Evolutionary conservation across 2,113 vertebrate genomes (phyloP), one percentile per base, ranked within the genome.

Genomic region (Nannospalax galili): DNA sequence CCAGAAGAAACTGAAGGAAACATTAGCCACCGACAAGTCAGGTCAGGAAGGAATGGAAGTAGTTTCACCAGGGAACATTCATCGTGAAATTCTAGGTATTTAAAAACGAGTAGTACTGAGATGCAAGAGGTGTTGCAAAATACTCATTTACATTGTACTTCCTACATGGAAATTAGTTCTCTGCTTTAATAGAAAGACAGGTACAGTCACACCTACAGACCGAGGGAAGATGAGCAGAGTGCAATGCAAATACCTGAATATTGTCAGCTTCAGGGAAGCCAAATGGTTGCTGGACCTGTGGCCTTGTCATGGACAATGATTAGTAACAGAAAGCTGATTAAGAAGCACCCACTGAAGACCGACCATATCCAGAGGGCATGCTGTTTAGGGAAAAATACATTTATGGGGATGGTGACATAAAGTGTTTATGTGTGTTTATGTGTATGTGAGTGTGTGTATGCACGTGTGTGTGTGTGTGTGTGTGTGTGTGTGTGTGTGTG

Each of bases 251-350:
- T 70, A 3, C 12, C 35, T 90, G 19, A 48, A 42, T 22, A 35
- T 35, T 56, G 7, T 26, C 69, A 60, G 19, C 24, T 81, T 19
- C 52, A 65, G 7, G 20, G 26, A 52, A 48, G 4, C 26, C 15
- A 37, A 16, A 74, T 1, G 8, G 19, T n/a, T 20, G 1, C n/a
- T 19, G 37, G 9, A 28, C 11, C 7, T 7, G 3, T 42, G 7
- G 42, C 58, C 73, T 2, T 45, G 14, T 22, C 52, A 64, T 42
- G 28, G 26, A 20, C 0, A 3, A 4, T 52, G 5, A 4, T 92
- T 16, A 52, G 8, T 19, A 19, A 85, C 24, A 69, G 15, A 3
- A 67, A 52, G 15, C 1, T 60, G 2, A 89, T 2, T 69, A 35
- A 94, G 22, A 65, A 75, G 65, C 16, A 67, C 9, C 35, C 20